Evolutionary conservation across 1,140 invertebrate species (phyloP), one percentile per base, ranked within the genome.

Genomic region (Pseudomyrmex sp.): DNA sequence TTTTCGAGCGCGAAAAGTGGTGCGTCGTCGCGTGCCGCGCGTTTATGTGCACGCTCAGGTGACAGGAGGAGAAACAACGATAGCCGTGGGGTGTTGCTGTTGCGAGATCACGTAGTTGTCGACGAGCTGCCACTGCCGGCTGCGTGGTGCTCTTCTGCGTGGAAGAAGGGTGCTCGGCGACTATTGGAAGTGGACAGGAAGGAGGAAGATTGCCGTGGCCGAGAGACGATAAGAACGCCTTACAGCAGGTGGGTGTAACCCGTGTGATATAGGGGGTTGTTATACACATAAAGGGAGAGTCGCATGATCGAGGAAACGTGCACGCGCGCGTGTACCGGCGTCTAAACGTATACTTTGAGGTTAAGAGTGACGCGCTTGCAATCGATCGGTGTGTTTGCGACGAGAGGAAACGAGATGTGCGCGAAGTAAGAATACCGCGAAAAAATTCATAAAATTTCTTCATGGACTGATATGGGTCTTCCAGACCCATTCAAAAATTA

Each of bases 161-260:
- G 46, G 7, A 59, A 61, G 5, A 61, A 26, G 48, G 59, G n/a
- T 68, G 20, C 13, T 73, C 35, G 61, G 61, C 72, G 46, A 59
- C 52, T 26, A n/a, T 50, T 68, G 54, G 54, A 59, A 50, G 74
- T n/a, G 12, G 10, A 35, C 35, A 26, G 44, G 23, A 1, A 48
- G 70, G 2, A 70, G 15, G 54, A 61, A 0, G n/a, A 46, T 61
- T 52, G 50, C 44, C 69, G 56, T 50, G 74, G 15, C 59, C 54
- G 1, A 2, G 8, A 59, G 73, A 26, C 26, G 74, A 58, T 18
- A 61, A 9, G 23, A 50, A 77, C 63, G 54, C 74, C 73, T 52
- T 72, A 63, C 82, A 90, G 56, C 89, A 91, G 90, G 90, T 91
- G 88, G 85, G 90, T 91, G 85, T 86, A 74, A 83, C 82, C 79